These are phyloP conservation scores for Cheilosia grossa DNA, from an alignment of 2,888 invertebrate genomes.

Conservation along the genomic window DNA sequence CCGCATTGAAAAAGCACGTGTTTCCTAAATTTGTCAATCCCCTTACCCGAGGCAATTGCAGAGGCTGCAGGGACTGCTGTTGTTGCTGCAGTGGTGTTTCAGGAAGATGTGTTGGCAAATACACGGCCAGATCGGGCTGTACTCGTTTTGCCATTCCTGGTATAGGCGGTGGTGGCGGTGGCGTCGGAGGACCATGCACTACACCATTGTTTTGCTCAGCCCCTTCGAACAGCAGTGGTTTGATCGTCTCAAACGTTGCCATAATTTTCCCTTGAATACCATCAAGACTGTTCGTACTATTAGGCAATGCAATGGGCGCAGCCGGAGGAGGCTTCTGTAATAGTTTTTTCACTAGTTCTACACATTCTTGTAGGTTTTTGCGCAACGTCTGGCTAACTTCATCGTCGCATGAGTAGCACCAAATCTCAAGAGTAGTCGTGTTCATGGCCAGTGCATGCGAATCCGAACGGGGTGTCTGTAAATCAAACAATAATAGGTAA, in stretches of 20 bases:
- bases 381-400: constrained; percentile 86
- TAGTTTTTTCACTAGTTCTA: constrained; percentile 89
- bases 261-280: constrained; percentile 79
- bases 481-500: not conserved
- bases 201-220: constrained; percentile 66
- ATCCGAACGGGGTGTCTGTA: constrained; percentile 88
- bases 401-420: constrained; percentile 91
- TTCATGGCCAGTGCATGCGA: constrained; percentile 89
- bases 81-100: constrained; percentile 7
- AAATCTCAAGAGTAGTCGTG: constrained; percentile 88
- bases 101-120: constrained; percentile 14
- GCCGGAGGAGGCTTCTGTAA: constrained; percentile 78
- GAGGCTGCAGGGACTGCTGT: constrained; percentile 18
- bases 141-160: constrained; percentile 81
- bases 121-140: constrained; percentile 52
- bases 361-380: constrained; percentile 89
- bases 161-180: constrained; percentile 76
- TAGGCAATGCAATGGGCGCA: constrained; percentile 51
- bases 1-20: constrained; percentile 98
- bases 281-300: constrained; percentile 68
- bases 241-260: constrained; percentile 77
- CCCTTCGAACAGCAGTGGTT: constrained; percentile 76
- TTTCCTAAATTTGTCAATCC: constrained; percentile 96
- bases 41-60: constrained; percentile 85
- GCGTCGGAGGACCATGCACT: constrained; percentile 75